Evolutionary conservation across 2,113 vertebrate genomes (phyloP).

Genomic region (Piaya cayana): DNA sequence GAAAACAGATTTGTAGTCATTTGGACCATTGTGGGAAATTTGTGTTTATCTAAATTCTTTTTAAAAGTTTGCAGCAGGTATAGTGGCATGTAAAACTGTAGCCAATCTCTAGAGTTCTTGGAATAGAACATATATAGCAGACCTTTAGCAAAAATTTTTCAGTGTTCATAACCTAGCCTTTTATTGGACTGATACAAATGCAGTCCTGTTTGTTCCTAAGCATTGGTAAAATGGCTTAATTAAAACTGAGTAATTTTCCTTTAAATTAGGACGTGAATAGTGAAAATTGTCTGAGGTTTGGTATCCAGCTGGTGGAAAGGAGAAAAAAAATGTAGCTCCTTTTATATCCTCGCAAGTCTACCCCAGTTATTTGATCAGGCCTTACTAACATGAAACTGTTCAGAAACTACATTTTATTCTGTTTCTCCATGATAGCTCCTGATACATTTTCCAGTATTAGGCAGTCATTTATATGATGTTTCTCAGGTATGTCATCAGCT

Average conservation of each 20-base stretch:
- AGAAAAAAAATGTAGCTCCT: background rate
- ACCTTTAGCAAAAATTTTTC: background rate
- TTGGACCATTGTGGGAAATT: background rate
- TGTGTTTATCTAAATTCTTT: background rate
- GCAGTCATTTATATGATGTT: background rate
- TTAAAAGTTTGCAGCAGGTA: background rate
- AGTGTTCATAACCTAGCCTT: background rate
- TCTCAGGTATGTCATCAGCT: background rate
- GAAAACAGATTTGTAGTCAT: background rate
- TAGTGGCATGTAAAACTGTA: background rate
- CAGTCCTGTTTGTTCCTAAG: conserved; percentile 18
- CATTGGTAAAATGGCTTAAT: background rate
- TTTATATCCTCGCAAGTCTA: background rate
- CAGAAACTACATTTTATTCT: background rate
- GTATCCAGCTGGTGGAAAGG: background rate
- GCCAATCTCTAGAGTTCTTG: background rate
- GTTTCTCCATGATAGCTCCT: background rate
- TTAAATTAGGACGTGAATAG: conserved; percentile 16
- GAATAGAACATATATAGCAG: background rate
- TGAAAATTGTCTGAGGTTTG: background rate
- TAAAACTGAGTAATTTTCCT: background rate
- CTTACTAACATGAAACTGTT: background rate
- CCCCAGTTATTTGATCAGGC: background rate
- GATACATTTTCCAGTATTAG: background rate
- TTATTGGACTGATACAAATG: background rate